A percentile compares a stretch with the other conserved stretches of the same genome.
Evolutionary conservation across 2,797 vertebrate genomes (phyloP).

Genomic region (Salmo trutta): DNA sequence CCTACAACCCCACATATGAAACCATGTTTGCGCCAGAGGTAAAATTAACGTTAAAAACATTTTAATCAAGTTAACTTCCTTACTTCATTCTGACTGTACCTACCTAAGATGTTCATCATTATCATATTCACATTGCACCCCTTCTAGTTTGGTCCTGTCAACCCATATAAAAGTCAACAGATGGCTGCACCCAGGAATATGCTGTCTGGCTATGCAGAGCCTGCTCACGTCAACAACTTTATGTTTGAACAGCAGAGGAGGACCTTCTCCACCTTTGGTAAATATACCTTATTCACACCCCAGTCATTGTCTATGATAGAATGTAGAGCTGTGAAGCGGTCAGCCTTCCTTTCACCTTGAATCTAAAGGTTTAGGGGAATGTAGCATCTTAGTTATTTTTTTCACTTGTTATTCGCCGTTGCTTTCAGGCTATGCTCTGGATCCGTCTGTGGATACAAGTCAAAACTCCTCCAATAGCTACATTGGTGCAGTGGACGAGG

Average conservation of each 20-base stretch:
- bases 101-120: not conserved
- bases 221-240: slow-evolving; percentile 96
- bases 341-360: not conserved
- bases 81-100: not conserved
- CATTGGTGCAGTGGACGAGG: slow-evolving; percentile 95
- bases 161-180: slow-evolving; percentile 92
- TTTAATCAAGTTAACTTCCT: not conserved
- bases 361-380: not conserved
- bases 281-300: slow-evolving; percentile 17
- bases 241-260: slow-evolving; percentile 98
- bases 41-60: slow-evolving; percentile 33
- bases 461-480: slow-evolving; percentile 79
- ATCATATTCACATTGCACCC: too few relatives aligned
- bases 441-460: slow-evolving; percentile 91
- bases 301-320: not conserved
- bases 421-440: slow-evolving; percentile 91
- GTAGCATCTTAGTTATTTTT: not conserved
- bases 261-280: slow-evolving; percentile 95
- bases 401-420: slow-evolving; percentile 14
- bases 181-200: slow-evolving; percentile 97
- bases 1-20: slow-evolving; percentile 89
- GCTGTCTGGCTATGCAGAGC: slow-evolving; percentile 95
- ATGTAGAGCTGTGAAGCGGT: not conserved
- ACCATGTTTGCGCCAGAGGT: slow-evolving; percentile 99
- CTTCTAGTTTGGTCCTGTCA: slow-evolving; percentile 89